Percentiles rank a stretch among this genome's conserved stretches.
These are phyloP conservation scores for Drosophila melanosoma DNA, from an alignment of 2,888 invertebrate genomes.

Conservation along the genomic window DNA sequence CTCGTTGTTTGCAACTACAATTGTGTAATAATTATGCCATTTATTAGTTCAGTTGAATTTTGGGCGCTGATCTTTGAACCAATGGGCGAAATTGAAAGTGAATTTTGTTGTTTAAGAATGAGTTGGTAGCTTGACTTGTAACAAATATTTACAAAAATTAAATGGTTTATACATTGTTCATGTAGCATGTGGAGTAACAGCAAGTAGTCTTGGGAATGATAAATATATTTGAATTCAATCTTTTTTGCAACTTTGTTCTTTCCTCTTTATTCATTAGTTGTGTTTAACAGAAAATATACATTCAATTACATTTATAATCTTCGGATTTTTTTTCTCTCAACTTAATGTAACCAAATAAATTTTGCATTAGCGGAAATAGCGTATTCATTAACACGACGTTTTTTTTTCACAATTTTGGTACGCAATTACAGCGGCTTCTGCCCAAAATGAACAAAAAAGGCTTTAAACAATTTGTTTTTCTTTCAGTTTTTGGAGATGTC, in stretches of 20 bases:
- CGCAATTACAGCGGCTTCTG: constrained; percentile 30
- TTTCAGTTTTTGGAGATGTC: constrained; percentile 55
- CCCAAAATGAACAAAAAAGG: constrained; percentile 25
- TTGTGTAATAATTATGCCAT: constrained; percentile 66
- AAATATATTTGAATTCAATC: background rate
- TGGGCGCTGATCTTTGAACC: constrained; percentile 36
- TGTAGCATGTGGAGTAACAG: background rate
- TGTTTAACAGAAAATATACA: background rate
- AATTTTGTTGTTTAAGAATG: constrained; percentile 6
- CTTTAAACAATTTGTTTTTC: constrained; percentile 14
- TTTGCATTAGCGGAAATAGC: constrained; percentile 24
- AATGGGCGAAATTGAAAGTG: constrained; percentile 20
- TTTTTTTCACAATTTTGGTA: constrained; percentile 35
- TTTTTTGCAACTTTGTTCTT: background rate
- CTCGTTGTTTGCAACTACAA: constrained; percentile 37
- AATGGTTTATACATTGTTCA: background rate
- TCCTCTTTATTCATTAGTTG: background rate
- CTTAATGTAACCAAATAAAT: constrained; percentile 13
- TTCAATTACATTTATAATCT: background rate
- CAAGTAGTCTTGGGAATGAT: background rate
- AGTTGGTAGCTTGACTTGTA: background rate
- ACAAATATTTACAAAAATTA: background rate
- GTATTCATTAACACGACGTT: constrained; percentile 10
- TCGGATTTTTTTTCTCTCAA: background rate
- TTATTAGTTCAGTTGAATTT: constrained; percentile 41